Evolutionary conservation across 2,797 vertebrate genomes (phyloP).

Genomic region (Diplodus sargus): DNA sequence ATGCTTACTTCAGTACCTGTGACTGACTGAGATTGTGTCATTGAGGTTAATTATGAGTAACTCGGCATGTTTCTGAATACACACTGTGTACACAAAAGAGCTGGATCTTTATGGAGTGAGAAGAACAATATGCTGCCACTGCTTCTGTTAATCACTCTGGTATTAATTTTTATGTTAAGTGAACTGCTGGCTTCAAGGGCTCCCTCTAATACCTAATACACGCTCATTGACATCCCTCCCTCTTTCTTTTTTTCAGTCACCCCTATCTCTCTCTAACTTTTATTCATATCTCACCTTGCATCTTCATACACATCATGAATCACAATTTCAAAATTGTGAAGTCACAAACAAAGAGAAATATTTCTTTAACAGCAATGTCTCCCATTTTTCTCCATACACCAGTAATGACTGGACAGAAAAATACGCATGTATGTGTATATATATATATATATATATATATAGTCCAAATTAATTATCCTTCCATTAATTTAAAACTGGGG

Average conservation of each 20-base stretch:
- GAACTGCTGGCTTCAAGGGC: slow-evolving; percentile 34
- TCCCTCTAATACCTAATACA: slow-evolving; percentile 37
- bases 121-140: not conserved
- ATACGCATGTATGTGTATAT: not conserved
- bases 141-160: slow-evolving; percentile 42
- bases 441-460: not conserved
- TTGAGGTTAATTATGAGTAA: not conserved
- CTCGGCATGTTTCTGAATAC: not conserved
- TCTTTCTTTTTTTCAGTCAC: slow-evolving; percentile 13
- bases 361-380: slow-evolving; percentile 3
- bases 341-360: slow-evolving; percentile 17
- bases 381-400: not conserved
- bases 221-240: slow-evolving; percentile 15
- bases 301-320: slow-evolving; percentile 18
- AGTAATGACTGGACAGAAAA: not conserved
- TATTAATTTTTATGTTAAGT: slow-evolving; percentile 36
- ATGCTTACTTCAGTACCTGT: not conserved
- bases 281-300: slow-evolving; percentile 31
- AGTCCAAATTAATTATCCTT: not conserved
- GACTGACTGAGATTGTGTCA: not conserved
- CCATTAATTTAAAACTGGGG: not conserved
- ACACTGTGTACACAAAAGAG: slow-evolving; percentile 15
- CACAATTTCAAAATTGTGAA: slow-evolving; percentile 6
- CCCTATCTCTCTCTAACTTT: slow-evolving; percentile 19
- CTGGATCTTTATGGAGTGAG: not conserved